Conservation (phyloP, 2,888 invertebrate genomes). For the Neoascia interrupta region DNA sequence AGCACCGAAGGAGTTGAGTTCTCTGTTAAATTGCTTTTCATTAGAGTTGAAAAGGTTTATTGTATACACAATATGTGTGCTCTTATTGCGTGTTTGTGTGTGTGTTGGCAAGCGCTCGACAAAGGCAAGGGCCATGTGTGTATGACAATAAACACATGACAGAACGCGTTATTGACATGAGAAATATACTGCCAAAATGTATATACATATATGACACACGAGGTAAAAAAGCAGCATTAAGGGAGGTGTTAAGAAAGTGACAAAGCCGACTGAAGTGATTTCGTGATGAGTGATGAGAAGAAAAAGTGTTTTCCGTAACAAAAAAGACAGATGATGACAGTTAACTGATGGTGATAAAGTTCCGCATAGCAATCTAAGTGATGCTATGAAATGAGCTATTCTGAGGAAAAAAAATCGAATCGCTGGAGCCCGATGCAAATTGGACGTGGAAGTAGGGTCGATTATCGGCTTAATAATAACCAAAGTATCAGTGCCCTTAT, state of each 20-base stretch:
- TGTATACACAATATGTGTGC: conserved; percentile 44
- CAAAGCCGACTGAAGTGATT: conserved; percentile 56
- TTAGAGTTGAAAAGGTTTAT: conserved; percentile 65
- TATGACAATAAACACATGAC: not conserved
- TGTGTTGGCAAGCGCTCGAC: not conserved
- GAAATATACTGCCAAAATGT: conserved; percentile 16
- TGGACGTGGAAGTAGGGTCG: not conserved
- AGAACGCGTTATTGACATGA: conserved; percentile 38
- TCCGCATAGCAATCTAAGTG: too few relatives aligned
- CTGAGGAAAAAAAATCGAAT: too few relatives aligned
- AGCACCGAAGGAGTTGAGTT: conserved; percentile 39
- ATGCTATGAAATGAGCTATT: too few relatives aligned
- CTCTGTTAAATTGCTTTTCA: conserved; percentile 65
- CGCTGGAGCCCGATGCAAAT: not conserved
- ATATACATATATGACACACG: conserved; percentile 1
- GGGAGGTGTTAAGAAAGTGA: conserved; percentile 43
- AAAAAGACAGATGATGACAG: conserved; percentile 47
- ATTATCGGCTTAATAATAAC: too few relatives aligned
- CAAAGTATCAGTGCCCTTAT: too few relatives aligned
- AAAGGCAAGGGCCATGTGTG: not conserved
- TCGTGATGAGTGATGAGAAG: conserved; percentile 45
- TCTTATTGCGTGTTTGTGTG: conserved; percentile 17
- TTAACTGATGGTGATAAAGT: conserved; percentile 36
- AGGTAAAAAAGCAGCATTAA: conserved; percentile 38
- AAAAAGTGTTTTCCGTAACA: not conserved